Percentiles rank a stretch among this genome's conserved stretches.
Evolutionary conservation across 2,113 vertebrate genomes (phyloP).

Genomic region (Phainopepla nitens): DNA sequence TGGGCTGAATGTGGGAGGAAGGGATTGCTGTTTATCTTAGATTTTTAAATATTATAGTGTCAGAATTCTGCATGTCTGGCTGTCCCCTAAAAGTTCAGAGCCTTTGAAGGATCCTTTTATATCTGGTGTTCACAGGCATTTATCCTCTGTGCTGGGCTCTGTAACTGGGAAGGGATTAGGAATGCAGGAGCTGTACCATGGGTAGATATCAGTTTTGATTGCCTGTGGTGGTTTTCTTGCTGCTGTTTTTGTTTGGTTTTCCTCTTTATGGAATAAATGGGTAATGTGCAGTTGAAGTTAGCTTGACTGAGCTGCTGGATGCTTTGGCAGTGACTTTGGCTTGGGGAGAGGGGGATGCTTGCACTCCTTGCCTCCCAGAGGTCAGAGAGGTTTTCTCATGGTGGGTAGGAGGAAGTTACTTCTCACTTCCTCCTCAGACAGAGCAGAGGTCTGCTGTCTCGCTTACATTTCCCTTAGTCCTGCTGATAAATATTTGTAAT

Average conservation of each 20-base stretch:
- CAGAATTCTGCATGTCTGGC: neutral
- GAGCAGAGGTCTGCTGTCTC: neutral
- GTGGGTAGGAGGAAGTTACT: neutral
- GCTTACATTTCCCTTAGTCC: neutral
- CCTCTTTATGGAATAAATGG: neutral
- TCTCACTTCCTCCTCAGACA: neutral
- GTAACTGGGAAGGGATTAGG: neutral
- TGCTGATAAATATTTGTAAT: conserved; percentile 16
- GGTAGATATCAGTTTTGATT: neutral
- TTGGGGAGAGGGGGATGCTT: neutral
- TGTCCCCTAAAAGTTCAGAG: neutral
- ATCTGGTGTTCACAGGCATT: neutral
- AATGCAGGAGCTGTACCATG: neutral
- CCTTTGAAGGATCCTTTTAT: neutral
- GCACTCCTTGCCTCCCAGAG: neutral
- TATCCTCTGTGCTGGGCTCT: neutral
- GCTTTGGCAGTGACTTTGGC: neutral
- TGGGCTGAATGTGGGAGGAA: neutral
- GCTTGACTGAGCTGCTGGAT: neutral
- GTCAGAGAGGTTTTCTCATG: neutral
- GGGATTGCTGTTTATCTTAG: neutral
- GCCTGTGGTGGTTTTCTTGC: neutral
- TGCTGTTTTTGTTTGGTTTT: neutral
- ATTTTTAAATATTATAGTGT: neutral
- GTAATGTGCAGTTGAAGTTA: neutral